Percentiles rank a stretch among this genome's conserved stretches.
phyloP scores from a whole-genome alignment of 2,113 vertebrate genomes.

The Talpa occidentalis region DNA sequence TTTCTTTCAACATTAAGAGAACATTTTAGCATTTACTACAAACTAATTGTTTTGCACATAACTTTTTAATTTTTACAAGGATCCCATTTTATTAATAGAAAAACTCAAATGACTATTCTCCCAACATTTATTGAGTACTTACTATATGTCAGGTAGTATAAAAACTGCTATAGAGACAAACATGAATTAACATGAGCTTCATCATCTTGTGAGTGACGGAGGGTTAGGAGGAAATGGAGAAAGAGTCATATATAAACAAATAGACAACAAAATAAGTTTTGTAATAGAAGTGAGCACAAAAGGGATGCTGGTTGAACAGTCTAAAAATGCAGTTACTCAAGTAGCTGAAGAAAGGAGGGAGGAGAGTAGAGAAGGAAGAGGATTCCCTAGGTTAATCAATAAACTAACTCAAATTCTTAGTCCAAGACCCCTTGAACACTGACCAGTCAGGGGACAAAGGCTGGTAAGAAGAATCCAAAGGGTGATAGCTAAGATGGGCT shows the following conservation, averaged over 20 bases:
- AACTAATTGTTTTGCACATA: conserved; percentile 27
- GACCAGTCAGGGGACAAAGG: background rate
- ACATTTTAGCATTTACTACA: conserved; percentile 9
- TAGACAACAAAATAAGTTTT: background rate
- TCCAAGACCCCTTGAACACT: background rate
- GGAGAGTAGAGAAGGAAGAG: background rate
- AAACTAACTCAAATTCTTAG: background rate
- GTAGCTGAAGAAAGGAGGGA: background rate
- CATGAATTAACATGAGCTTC: background rate
- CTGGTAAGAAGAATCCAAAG: background rate
- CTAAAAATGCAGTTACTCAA: background rate
- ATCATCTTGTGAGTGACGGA: background rate
- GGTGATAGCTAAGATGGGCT: background rate
- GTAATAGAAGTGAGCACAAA: background rate
- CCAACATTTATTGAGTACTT: background rate
- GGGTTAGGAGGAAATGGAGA: background rate
- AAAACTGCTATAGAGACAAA: background rate
- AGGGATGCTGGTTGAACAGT: background rate
- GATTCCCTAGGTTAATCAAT: background rate
- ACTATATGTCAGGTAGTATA: background rate
- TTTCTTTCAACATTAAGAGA: background rate
- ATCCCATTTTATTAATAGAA: conserved; percentile 30
- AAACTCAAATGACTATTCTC: background rate
- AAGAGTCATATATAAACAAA: background rate
- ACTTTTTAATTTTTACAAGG: background rate